A percentile compares a stretch with the other conserved stretches of the same genome.
phyloP scores from a whole-genome alignment of 2,797 vertebrate genomes.

The Decapterus maruadsi region DNA sequence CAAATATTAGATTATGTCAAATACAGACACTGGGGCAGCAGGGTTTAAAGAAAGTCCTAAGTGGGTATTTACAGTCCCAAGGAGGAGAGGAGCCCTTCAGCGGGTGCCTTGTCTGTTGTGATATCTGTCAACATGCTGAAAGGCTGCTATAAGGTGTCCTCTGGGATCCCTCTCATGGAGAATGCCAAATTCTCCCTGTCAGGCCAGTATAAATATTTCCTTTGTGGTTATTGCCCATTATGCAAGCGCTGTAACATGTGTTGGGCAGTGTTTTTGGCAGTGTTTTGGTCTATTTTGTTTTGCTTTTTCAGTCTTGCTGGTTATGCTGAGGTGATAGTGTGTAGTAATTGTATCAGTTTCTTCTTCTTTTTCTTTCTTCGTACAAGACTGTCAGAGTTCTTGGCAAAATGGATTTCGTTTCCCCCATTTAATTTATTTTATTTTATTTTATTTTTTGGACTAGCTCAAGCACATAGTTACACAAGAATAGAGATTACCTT shows the following conservation, averaged over 20 bases:
- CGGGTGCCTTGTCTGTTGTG: conserved; percentile 70
- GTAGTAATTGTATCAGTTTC: conserved; percentile 33
- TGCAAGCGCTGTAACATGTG: conserved; percentile 49
- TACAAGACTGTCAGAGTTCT: not conserved
- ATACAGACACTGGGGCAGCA: conserved; percentile 9
- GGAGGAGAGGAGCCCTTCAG: conserved; percentile 55
- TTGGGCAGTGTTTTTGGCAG: conserved; percentile 25
- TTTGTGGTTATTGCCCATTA: conserved; percentile 78
- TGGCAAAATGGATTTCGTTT: conserved; percentile 23
- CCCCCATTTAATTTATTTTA: too few relatives aligned
- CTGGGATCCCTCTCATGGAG: conserved; percentile 71
- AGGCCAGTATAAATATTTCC: conserved; percentile 76
- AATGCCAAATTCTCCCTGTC: conserved; percentile 74
- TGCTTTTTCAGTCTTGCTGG: conserved; percentile 38
- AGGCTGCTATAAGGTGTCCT: conserved; percentile 58
- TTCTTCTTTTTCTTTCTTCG: too few relatives aligned
- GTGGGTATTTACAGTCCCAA: conserved; percentile 61
- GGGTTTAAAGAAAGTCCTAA: conserved; percentile 44
- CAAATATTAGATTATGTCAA: conserved; percentile 47
- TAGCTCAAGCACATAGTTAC: not conserved
- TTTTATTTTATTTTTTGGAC: conserved; percentile 1
- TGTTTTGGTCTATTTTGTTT: conserved; percentile 24
- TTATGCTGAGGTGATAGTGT: conserved; percentile 12
- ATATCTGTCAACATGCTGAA: conserved; percentile 77
- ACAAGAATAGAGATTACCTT: too few relatives aligned